These are phyloP conservation scores for Phoebastria nigripes DNA, from an alignment of 2,797 vertebrate species.

Conservation along the genomic window DNA sequence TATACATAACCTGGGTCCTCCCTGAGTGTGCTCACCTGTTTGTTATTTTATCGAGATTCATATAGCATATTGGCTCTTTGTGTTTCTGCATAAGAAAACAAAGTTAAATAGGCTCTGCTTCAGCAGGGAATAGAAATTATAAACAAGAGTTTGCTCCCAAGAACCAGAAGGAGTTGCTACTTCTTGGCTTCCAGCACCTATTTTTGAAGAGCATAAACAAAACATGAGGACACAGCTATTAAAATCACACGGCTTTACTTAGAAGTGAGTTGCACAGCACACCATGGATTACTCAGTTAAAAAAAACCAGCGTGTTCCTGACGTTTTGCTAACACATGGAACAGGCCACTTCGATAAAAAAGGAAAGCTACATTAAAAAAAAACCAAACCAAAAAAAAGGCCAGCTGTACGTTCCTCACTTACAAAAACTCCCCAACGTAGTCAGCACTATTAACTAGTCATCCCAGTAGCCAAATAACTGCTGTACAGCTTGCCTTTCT, in stretches of 20 bases:
- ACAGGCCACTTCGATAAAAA: neutral
- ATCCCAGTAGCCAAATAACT: neutral
- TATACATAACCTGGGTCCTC: neutral
- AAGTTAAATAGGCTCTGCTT: neutral
- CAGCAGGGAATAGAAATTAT: neutral
- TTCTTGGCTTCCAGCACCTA: neutral
- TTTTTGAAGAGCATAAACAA: neutral
- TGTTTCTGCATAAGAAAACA: neutral
- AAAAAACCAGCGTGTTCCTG: neutral
- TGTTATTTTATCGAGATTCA: neutral
- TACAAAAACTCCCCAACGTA: rapidly evolving
- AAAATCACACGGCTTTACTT: slow-evolving; percentile 37
- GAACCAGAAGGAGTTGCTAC: neutral
- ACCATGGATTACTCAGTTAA: neutral
- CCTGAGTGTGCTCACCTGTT: rapidly evolving
- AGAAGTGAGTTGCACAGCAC: neutral
- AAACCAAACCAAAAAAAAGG: neutral
- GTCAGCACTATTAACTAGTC: neutral
- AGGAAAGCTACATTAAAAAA: neutral
- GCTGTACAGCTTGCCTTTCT: neutral
- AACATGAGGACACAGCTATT: neutral
- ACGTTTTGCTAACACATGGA: neutral
- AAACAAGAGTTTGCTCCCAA: neutral
- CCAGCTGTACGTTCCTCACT: neutral
- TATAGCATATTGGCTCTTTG: rapidly evolving